Conservation (phyloP, 1,140 invertebrate species). For the Bicyclus anynana region DNA sequence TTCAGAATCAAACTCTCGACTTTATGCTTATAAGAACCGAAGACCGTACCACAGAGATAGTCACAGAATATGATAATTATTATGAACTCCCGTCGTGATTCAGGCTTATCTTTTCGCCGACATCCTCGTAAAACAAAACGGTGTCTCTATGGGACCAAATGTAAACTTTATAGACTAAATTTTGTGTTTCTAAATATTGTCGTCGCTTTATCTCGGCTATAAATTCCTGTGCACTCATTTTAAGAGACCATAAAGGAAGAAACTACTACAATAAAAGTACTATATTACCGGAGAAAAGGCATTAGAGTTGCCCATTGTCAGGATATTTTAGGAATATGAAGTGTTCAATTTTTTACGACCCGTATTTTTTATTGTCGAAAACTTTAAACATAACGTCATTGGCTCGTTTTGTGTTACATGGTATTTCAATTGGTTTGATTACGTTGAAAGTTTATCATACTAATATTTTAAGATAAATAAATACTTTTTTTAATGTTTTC, state of each 20-base stretch:
- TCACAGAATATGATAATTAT: neutral
- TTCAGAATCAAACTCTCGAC: no score
- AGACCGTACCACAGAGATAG: neutral
- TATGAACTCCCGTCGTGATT: constrained; percentile 4
- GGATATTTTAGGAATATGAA: constrained; percentile 19
- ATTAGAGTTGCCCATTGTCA: constrained; percentile 17
- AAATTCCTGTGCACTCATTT: constrained; percentile 31
- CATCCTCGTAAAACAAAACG: constrained; percentile 15
- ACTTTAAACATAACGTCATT: neutral
- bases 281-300: constrained; percentile 18
- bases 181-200: constrained; percentile 30
- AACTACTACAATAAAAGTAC: constrained; percentile 28
- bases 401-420: neutral
- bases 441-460: neutral
- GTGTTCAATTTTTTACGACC: constrained; percentile 1
- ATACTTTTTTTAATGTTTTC: no score
- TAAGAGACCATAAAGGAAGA: constrained; percentile 34
- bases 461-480: no score
- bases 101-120: constrained; percentile 5
- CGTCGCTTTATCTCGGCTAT: constrained; percentile 28
- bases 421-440: no score
- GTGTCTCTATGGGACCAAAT: constrained; percentile 16
- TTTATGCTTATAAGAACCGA: no score
- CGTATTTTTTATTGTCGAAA: neutral
- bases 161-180: constrained; percentile 21